Evolutionary conservation across 2,113 vertebrate genomes (phyloP).

Genomic region (Anolis sagrei): DNA sequence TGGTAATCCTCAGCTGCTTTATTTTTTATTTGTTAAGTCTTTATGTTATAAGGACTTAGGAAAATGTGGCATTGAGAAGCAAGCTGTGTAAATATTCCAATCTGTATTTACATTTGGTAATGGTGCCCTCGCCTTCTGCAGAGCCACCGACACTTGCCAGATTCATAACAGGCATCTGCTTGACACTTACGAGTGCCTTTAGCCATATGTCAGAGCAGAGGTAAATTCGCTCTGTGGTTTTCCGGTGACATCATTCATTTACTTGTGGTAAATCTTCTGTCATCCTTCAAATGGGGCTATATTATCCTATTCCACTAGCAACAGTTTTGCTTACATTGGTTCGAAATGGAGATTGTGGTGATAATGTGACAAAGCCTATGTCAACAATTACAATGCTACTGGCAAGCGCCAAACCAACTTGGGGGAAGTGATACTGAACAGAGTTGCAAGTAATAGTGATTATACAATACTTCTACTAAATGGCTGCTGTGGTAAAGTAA

Average conservation of each 20-base stretch:
- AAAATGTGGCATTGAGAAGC: constrained; percentile 4
- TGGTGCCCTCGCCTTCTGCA: constrained; percentile 13
- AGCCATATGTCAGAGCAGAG: constrained; percentile 26
- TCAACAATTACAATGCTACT: neutral
- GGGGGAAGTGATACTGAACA: neutral
- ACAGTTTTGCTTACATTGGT: neutral
- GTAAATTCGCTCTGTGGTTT: constrained; percentile 7
- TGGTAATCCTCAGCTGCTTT: constrained; percentile 27
- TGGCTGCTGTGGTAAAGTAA: neutral
- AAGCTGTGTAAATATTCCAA: constrained; percentile 28
- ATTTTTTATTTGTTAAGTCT: constrained; percentile 30
- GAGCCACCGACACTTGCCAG: neutral
- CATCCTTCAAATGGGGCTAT: neutral
- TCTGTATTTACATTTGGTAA: neutral
- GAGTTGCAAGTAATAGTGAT: neutral
- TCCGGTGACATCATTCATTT: constrained; percentile 16
- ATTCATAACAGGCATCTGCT: constrained; percentile 12
- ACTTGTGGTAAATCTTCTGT: constrained; percentile 5
- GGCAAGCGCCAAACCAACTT: neutral
- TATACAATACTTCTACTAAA: neutral
- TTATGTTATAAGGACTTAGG: neutral
- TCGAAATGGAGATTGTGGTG: constrained; percentile 5
- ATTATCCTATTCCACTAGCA: neutral
- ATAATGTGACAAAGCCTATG: neutral
- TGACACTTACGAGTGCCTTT: constrained; percentile 26